Evolutionary conservation across 2,888 invertebrate species (phyloP).

Genomic region (Petrolisthes manimaculis): DNA sequence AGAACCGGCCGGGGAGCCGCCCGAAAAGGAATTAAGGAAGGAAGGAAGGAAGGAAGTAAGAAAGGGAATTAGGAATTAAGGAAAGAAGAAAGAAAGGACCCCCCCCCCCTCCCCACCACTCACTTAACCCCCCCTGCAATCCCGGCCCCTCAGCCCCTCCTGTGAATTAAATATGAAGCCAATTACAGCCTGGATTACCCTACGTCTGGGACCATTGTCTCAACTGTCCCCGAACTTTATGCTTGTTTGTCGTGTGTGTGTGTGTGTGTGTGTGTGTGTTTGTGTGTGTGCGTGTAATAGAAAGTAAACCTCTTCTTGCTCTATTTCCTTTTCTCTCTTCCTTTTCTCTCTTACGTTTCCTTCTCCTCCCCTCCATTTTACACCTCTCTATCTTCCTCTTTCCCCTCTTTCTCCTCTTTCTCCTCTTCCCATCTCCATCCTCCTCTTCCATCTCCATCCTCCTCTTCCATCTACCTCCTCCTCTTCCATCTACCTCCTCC

Average conservation of each 20-base stretch:
- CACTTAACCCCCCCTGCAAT: too few species aligned
- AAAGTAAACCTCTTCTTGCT: too few species aligned
- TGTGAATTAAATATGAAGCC: conserved; percentile 27
- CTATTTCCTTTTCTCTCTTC: not conserved
- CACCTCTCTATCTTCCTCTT: too few species aligned
- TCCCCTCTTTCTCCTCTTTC: too few species aligned
- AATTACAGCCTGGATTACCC: conserved; percentile 32
- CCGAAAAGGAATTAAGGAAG: not conserved
- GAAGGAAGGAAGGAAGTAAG: not conserved
- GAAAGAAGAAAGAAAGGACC: not conserved
- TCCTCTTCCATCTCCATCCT: too few species aligned
- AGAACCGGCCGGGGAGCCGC: not conserved
- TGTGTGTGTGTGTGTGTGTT: conserved; percentile 14
- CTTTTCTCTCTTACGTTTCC: not conserved
- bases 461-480: not conserved
- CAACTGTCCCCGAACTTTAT: not conserved
- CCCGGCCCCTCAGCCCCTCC: not conserved
- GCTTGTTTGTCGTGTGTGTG: conserved; percentile 11
- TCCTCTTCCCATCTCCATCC: too few species aligned
- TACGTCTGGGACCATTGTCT: not conserved
- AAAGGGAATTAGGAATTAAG: too few species aligned
- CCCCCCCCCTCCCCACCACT: not conserved
- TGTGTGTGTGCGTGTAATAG: too few species aligned
- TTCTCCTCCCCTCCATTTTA: too few species aligned
- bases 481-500: too few species aligned